Base-by-base conservation (phyloP, 2,113 vertebrate genomes). In the Urocolius indicus region DNA sequence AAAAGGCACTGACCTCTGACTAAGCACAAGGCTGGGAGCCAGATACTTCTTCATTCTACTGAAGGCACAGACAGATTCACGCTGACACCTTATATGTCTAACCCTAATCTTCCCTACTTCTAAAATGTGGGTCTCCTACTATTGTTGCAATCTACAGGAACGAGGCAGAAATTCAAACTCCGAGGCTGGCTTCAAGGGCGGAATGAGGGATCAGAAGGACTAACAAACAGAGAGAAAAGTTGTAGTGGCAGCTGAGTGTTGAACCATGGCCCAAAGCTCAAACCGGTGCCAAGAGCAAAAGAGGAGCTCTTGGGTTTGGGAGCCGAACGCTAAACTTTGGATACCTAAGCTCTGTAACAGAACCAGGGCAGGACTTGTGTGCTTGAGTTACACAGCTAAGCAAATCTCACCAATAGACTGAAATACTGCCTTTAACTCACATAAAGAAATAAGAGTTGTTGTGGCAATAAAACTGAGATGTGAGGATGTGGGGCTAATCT, bases 1-100 rank as follows among this genome's bases (percentile, higher is more conserved):
- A 93, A 79, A 90, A 90, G 66, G 36, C 54, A 91, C 92, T 93
- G 92, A 93, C 96, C 90, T 96, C 90, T 96, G 95, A 96, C 92
- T 96, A 94, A 95, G 94, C 95, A 96, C 22, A 62, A 80, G 93
- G 95, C 93, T 66, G 41, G 69, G 30, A 91, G 94, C 90, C 94
- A 96, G 93, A 20, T 19, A n/a, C 23, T 90, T 75, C 80, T 90
- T 68, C 84, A 75, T 93, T 86, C 85, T 32, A 29, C 79, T 81
- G 76, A 24, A 95, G 76, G 65, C 92, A 84, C 89, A 81, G 55
- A 71, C 79, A 67, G 94, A 85, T 83, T 90, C 72, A 59, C 63
- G 21, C 27, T 5, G 43, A 87, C 92, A 92, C 83, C 83, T 86
- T 86, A 87, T 89, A 93, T 90, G 88, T n/a, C 90, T 94, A 95